Conservation (phyloP, 2,888 invertebrate species). For the Standfussiana lucernea region DNA sequence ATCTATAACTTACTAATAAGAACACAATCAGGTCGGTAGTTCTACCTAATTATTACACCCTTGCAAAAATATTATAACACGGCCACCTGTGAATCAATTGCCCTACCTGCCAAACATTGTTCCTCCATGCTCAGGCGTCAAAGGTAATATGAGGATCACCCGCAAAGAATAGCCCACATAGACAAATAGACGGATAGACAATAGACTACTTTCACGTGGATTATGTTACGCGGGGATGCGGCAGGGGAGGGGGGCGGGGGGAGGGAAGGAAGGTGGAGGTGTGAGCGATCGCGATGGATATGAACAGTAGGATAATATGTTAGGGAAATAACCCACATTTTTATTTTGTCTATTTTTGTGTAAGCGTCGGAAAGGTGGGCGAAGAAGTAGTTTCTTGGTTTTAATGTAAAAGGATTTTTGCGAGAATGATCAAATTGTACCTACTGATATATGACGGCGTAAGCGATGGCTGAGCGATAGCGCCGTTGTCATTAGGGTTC, state of each 20-base stretch:
- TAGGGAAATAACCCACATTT: constrained; percentile 6
- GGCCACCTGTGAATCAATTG: constrained; percentile 30
- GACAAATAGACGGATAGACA: constrained; percentile 61
- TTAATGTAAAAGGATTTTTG: constrained; percentile 3
- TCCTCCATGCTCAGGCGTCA: constrained; percentile 20
- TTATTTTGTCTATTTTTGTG: neutral
- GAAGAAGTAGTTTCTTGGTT: neutral
- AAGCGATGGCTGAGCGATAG: too few species aligned
- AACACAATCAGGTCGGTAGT: neutral
- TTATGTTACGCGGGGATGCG: constrained; percentile 38
- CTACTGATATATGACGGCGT: neutral
- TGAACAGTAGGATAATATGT: constrained; percentile 31
- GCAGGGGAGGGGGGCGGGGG: neutral
- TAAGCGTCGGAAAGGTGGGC: neutral
- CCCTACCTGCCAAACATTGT: constrained; percentile 36
- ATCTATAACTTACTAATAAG: neutral
- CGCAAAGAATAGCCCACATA: constrained; percentile 37
- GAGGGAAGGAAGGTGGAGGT: constrained; percentile 14
- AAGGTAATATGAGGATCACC: constrained; percentile 40
- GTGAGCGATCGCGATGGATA: constrained; percentile 24
- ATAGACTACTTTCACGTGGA: constrained; percentile 54
- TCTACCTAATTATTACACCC: neutral
- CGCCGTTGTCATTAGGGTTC: too few species aligned
- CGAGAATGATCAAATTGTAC: neutral
- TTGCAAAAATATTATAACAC: constrained; percentile 8